Evolutionary conservation across 1,140 invertebrate species (phyloP), one percentile per base, ranked within the genome.

Genomic region (Sitobion miscanthi): DNA sequence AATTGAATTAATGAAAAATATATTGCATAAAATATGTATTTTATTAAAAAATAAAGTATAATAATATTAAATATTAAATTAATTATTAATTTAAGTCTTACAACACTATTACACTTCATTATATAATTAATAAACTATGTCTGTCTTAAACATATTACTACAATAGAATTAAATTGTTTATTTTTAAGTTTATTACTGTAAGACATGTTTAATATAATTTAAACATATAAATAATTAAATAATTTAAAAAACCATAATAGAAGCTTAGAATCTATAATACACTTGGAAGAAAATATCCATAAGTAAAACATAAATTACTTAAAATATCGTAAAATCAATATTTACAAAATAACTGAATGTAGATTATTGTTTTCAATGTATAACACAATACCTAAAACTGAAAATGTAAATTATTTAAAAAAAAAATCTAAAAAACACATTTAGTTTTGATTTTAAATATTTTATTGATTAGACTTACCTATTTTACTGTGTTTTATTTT

Each of bases 1-100:
- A 77, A 77, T 77, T 77, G 30, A 77, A 77, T n/a, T 77, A 77
- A 77, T 77, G 62, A 77, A 77, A 77, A 77, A 77, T 77, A n/a
- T 77, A n/a, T 77, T 77, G n/a, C 62, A 77, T 77, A 77, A 8
- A 77, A 77, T 77, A n/a, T n/a, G n/a, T n/a, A 77, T 77, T 35
- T 77, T 11, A 17, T n/a, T 77, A 35, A 35, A 57, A 57, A 25
- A 57, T 57, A 35, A 77, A 77, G n/a, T 69, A 69, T 69, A 69
- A 25, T 69, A n/a, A 69, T 2, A n/a, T 11, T n/a, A 47, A n/a
- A 69, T 69, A n/a, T 69, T 69, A n/a, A n/a, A 69, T 69, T 69
- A 69, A 69, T 69, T n/a, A n/a, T n/a, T 69, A 11, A 30, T 69
- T 54, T n/a, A 69, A n/a, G 62, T 69, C 30, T 69, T 69, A 30